Conservation (phyloP, 2,888 invertebrate genomes). For the Tetragonisca angustula region DNA sequence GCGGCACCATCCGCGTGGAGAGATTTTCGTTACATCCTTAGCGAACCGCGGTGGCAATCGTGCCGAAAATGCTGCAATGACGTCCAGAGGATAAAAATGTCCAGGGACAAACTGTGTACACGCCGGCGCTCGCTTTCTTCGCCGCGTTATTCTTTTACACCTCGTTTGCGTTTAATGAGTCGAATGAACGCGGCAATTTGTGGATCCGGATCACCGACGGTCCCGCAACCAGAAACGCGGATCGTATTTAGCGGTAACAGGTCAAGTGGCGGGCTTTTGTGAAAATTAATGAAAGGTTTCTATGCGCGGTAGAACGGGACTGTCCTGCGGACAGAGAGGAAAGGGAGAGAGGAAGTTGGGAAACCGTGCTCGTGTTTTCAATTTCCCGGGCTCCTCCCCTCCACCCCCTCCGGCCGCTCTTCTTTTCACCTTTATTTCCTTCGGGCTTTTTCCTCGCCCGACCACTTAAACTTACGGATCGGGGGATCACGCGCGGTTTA, state of each 20-base stretch:
- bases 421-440: neutral
- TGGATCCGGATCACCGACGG: conserved; percentile 31
- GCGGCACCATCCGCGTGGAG: too few relatives aligned
- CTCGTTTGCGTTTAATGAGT: conserved; percentile 51
- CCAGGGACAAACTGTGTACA: neutral
- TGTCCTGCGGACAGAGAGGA: conserved; percentile 56
- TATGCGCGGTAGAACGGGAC: conserved; percentile 49
- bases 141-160: conserved; percentile 38
- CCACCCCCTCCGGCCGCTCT: neutral
- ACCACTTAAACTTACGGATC: conserved; percentile 43
- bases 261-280: conserved; percentile 68
- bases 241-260: conserved; percentile 54
- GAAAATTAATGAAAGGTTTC: conserved; percentile 72
- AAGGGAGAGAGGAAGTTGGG: conserved; percentile 48
- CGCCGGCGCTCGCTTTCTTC: neutral
- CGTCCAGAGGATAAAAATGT: neutral
- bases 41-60: neutral
- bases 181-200: conserved; percentile 54
- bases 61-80: neutral
- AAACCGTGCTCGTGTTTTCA: conserved; percentile 50
- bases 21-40: neutral
- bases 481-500: conserved; percentile 54
- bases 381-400: conserved; percentile 44
- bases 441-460: neutral
- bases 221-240: conserved; percentile 30